Base-by-base conservation (phyloP, 2,888 invertebrate species). In the Thecocarcelia acutangulata region DNA sequence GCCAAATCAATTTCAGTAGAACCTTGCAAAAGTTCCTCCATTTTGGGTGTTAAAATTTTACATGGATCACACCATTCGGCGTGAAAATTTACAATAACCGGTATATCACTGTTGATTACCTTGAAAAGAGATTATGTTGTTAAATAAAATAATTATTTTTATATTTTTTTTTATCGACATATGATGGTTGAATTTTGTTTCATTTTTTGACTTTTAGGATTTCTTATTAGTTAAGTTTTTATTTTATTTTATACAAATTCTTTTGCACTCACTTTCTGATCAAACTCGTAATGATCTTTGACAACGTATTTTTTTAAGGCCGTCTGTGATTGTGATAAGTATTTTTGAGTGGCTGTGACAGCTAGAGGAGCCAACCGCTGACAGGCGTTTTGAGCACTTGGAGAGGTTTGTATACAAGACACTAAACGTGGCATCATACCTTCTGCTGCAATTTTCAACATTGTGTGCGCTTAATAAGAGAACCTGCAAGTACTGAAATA, bases 51-150 rank as follows among this genome's bases (percentile, higher is more conserved):
- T 13, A 97, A 92, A 86, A 96, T 95, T 90, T 96, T 96, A 90
- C 97, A 97, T 0, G 97, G 96, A 90, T 96, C 96, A 87, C 97
- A 97, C 97, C 97, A 97, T 85, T 97, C 96, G 0, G 97, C 97
- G 87, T 97, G 97, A 88, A 97, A 97, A 89, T 96, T 97, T 0
- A 97, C 96, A 89, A 97, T 96, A n/a, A 97, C 96, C 37, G 96
- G 95, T 86, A 94, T 94, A 44, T 94, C 93, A 85, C 95, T 96
- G 89, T 96, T 95, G 93, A 97, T 95, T 64, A 96, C 94, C 93
- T 81, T 93, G 87, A 11, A 86, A 80, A 83, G 84, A 68, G 4
- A 56, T 3, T 24, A 33, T 33, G 1, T 8, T 33, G 9, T 33
- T 33, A 24, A 24, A 24, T 24, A n/a, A n/a, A n/a, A n/a, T n/a